Evolutionary conservation across 2,888 invertebrate genomes (phyloP), one percentile per base, ranked within the genome.

Genomic region (Urechis unicinctus): DNA sequence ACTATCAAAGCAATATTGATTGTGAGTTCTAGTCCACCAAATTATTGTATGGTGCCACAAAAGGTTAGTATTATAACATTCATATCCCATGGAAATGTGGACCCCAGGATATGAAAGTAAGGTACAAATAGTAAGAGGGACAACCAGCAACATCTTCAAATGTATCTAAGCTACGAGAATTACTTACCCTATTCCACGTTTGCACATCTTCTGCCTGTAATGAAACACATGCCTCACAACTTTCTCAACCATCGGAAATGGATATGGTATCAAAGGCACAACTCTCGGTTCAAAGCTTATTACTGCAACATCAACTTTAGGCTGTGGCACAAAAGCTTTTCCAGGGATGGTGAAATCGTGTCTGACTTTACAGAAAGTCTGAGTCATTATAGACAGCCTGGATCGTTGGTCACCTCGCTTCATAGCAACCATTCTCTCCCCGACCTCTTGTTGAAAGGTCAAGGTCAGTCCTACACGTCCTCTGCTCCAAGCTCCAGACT

Each of bases 391-490:
- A 0, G 96, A 96, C 24, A 98, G 80, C 30, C 96, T 82, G 73
- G 91, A 91, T 65, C 98, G 82, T 70, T 91, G 87, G 1, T 80
- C 76, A 50, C 84, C 78, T 24, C 82, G 79, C 9, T 86, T 81
- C 0, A 83, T 82, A 1, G 96, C 93, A 4, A 87, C 85, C 78
- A 98, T 88, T 64, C 98, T 83, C 74, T 94, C 88, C 0, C 92
- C 97, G 0, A 98, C 94, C 83, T 96, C 96, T 70, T 92, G 88
- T 78, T 99, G 98, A 82, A 99, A 98, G 9, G 97, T 97, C 50
- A 99, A 80, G 0, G 93, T 91, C 86, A 98, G 85, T 55, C 85
- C 83, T 0, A 89, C 85, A 47, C 97, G 83, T 0, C 92, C 94
- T 73, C 86, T 79, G 25, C 65, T 63, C 75, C 78, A 77, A 4